Evolutionary conservation across 2,888 invertebrate species (phyloP).

Genomic region (Pammene fasciana): DNA sequence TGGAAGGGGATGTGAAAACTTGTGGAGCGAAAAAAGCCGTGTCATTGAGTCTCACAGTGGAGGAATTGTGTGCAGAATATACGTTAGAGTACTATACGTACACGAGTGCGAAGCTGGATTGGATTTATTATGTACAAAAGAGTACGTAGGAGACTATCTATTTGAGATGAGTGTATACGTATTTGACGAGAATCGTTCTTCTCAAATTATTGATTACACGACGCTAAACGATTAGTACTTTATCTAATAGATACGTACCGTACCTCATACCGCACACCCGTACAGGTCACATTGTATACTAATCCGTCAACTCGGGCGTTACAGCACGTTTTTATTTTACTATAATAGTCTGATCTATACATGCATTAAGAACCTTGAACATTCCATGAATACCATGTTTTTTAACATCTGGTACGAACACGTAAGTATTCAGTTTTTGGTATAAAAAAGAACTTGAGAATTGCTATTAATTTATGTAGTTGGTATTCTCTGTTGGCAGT

Average conservation of each 20-base stretch:
- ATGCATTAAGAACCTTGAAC: no score
- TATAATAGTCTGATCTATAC: no score
- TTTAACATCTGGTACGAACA: no score
- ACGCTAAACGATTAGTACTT: constrained; percentile 49
- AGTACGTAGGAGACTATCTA: not conserved
- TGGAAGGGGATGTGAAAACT: constrained; percentile 55
- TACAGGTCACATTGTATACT: not conserved
- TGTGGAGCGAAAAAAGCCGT: constrained; percentile 55
- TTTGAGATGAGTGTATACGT: not conserved
- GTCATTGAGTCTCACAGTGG: constrained; percentile 51
- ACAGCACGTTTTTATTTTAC: not conserved
- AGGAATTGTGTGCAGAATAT: constrained; percentile 61
- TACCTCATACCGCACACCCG: not conserved
- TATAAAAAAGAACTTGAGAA: no score
- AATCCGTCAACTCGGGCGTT: not conserved
- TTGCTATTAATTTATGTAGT: no score
- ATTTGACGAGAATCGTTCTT: constrained; percentile 66
- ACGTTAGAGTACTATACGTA: constrained; percentile 60
- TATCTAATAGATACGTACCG: not conserved
- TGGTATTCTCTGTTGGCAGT: no score
- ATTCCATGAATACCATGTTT: no score
- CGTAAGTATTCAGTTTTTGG: no score
- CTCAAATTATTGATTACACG: constrained; percentile 65
- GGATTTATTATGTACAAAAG: constrained; percentile 64
- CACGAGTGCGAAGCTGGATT: constrained; percentile 61